phyloP scores from a whole-genome alignment of 2,888 invertebrate species.

The Hipparchia sbordonii region DNA sequence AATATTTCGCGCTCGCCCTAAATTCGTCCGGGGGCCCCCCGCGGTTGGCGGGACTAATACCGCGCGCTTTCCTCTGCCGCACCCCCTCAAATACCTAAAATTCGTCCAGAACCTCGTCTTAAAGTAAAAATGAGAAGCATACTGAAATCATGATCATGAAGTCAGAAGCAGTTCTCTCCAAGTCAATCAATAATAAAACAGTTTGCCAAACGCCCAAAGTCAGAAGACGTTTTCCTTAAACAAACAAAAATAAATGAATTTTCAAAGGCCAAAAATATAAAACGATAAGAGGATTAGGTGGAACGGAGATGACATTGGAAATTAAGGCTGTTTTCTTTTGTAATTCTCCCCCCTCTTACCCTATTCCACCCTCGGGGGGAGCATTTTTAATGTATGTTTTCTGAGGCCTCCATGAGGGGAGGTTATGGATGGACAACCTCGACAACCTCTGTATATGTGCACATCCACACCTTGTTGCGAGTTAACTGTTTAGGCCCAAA shows the following conservation, averaged over 20 bases:
- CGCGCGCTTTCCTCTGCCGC: no score
- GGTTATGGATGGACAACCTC: slow-evolving; percentile 63
- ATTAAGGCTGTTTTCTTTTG: slow-evolving; percentile 83
- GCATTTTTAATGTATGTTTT: slow-evolving; percentile 80
- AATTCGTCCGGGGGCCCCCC: no score
- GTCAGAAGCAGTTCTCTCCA: slow-evolving; percentile 33
- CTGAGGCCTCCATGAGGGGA: slow-evolving; percentile 53
- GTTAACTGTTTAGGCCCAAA: neutral
- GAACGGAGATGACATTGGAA: slow-evolving; percentile 83
- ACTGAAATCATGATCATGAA: neutral
- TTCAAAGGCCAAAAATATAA: slow-evolving; percentile 81
- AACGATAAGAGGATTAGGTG: slow-evolving; percentile 82
- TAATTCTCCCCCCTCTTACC: slow-evolving; percentile 71
- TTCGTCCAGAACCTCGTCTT: no score
- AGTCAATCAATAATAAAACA: slow-evolving; percentile 65
- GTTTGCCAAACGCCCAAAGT: slow-evolving; percentile 52
- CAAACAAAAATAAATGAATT: slow-evolving; percentile 82
- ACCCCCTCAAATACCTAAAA: no score
- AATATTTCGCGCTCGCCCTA: no score
- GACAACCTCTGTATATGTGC: slow-evolving; percentile 55
- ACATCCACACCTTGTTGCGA: slow-evolving; percentile 33
- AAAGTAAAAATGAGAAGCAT: no score
- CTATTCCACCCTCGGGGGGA: slow-evolving; percentile 63
- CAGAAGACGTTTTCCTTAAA: slow-evolving; percentile 71
- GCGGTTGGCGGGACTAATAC: no score